Evolutionary conservation across 2,113 vertebrate genomes (phyloP), one percentile per base, ranked within the genome.

Genomic region (Scortum barcoo): DNA sequence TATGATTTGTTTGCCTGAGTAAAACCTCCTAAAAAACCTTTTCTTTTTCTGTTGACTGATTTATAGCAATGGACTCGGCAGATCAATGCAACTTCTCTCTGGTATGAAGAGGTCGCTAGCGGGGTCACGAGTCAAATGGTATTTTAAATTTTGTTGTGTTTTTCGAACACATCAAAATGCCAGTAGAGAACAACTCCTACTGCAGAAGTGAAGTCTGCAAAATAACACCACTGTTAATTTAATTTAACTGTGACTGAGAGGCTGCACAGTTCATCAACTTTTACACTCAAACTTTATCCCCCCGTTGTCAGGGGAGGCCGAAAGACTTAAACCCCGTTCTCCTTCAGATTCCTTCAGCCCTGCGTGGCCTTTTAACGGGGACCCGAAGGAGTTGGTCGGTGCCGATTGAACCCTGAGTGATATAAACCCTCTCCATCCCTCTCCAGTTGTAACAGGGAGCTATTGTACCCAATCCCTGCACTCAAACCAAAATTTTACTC

Each of bases 381-480:
- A 72, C 50, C 65, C 2, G 54, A 51, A 89, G 76, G 69, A 89
- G 76, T 33, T 24, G 76, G 68, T 70, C 54, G 38, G 85, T 24
- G 76, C 72, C 56, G 89, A 87, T 80, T 89, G 76, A 89, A 91
- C 78, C 26, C 36, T 7, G 77, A 65, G 69, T 69, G 66, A 76
- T 78, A 73, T 73, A 80, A 88, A 86, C 71, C 76, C 69, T 83
- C 63, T 78, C 71, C 82, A 72, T 54, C 81, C 82, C 67, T 56
- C 78, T 86, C 73, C 65, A 69, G 68, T 75, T 54, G 17, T 76
- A 81, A 85, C 73, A 86, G 81, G 68, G 50, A 63, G 56, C 66
- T 42, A 72, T 91, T 86, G 88, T 88, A 44, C 20, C 46, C 80
- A 86, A 84, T 89, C 75, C 82, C 57, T 7, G 33, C 48, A 33